Conservation (phyloP, 2,113 vertebrate genomes). For the Pollimyrus isidori region DNA sequence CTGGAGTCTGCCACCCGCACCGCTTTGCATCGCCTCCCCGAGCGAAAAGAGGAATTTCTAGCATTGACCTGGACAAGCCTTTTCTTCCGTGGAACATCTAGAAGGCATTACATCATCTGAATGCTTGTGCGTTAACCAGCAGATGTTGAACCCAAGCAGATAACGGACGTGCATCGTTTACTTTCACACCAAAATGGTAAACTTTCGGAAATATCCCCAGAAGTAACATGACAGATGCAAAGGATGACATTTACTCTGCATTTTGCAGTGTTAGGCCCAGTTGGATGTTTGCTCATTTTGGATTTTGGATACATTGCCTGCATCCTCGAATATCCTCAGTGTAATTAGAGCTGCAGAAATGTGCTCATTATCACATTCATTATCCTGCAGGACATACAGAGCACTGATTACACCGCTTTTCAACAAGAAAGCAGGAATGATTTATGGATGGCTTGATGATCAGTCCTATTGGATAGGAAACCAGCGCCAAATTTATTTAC, state of each 20-base stretch:
- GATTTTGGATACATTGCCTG: background rate
- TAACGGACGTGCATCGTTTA: background rate
- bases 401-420: slow-evolving; percentile 17
- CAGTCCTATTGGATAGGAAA: background rate
- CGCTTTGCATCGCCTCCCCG: background rate
- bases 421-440: slow-evolving; percentile 23
- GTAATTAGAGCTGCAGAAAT: slow-evolving; percentile 13
- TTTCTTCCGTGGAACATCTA: background rate
- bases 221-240: background rate
- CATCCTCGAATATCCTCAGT: background rate
- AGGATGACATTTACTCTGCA: background rate
- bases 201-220: background rate
- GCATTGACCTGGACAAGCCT: background rate
- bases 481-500: background rate
- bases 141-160: background rate
- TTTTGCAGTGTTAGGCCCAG: background rate
- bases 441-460: background rate
- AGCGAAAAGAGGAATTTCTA: background rate
- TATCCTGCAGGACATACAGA: slow-evolving; percentile 23
- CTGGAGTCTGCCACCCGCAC: background rate
- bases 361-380: slow-evolving; percentile 28
- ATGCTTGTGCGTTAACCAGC: background rate
- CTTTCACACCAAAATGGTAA: background rate
- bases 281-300: background rate
- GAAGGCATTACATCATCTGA: background rate